Base-by-base conservation (phyloP, 2,113 vertebrate genomes). In the Polyodon spathula region DNA sequence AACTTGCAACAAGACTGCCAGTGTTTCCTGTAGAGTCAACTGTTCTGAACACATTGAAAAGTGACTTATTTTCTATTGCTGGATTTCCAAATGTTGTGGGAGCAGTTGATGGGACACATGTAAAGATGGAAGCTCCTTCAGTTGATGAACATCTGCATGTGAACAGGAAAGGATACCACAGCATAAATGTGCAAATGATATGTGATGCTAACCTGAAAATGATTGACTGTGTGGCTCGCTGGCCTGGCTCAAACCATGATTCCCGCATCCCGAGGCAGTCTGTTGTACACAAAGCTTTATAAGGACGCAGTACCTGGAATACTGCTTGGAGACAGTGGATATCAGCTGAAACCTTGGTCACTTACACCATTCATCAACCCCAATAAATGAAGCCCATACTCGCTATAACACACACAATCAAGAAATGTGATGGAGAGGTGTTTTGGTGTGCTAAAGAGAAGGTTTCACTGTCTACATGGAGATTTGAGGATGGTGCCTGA, bases 291-390 rank as follows among this genome's bases (percentile, higher is more conserved):
- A 4, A 57, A 40, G 39, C 56, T 40, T 57, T 57, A 7, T 11
- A 57, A 40, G 39, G 40, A 12, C 14, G 40, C 40, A 40, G 12
- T 57, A 40, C 38, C 38, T 57, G 56, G 4, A 39, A 6, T 40
- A 5, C 15, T 57, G 56, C 40, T 57, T 11, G 38, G 55, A 40
- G 55, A 57, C 15, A 15, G 11, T 57, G 38, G 10, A 12, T 41
- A 57, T 40, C 56, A 9, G 12, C 39, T 57, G 39, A 57, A 57
- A 40, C 56, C 56, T 40, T 57, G 56, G 56, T 40, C 40, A 6
- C 56, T 57, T 57, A 57, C 56, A 40, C 56, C 56, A 38, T 57
- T 57, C 56, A 15, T 57, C n/a, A 57, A 57, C 40, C 56, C 56
- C 55, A 40, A 57, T 4, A 27, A 57, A 37, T 14, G 37, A 37